Conservation (phyloP, 2,797 vertebrate genomes). For the Champsocephalus esox region DNA sequence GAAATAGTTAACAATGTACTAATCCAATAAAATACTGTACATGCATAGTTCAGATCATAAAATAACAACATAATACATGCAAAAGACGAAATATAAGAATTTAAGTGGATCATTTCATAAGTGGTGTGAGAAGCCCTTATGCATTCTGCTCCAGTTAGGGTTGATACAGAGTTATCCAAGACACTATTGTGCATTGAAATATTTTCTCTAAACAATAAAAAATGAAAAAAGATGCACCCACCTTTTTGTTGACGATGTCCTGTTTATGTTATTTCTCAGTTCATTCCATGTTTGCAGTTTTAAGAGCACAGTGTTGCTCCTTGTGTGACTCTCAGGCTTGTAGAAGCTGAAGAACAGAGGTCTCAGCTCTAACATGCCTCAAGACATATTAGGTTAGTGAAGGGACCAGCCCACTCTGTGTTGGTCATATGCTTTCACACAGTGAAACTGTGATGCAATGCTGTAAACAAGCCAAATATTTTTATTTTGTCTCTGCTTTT, state of each 20-base stretch:
- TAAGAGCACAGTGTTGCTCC: conserved; percentile 12
- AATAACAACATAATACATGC: neutral
- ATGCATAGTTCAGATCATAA: neutral
- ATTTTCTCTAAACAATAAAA: conserved; percentile 16
- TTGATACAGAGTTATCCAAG: conserved; percentile 20
- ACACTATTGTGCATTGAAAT: conserved; percentile 19
- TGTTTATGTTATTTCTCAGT: neutral
- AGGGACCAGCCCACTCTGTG: conserved; percentile 66
- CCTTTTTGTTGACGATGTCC: conserved; percentile 36
- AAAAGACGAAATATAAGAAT: neutral
- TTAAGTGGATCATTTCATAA: neutral
- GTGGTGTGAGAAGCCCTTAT: neutral
- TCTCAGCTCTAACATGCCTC: conserved; percentile 44
- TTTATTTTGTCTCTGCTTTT: neutral
- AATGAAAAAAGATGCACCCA: conserved; percentile 25
- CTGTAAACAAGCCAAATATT: conserved; percentile 25
- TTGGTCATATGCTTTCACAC: conserved; percentile 69
- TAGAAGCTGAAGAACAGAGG: conserved; percentile 31
- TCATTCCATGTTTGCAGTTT: conserved; percentile 65
- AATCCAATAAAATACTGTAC: neutral
- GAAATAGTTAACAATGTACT: neutral
- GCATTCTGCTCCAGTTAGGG: neutral
- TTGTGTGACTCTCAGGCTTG: conserved; percentile 11
- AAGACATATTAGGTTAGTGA: conserved; percentile 73
- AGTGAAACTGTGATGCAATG: conserved; percentile 62